Evolutionary conservation across 92 coral and sea anemone species (phyloP), one percentile per base, ranked within the genome.

Genomic region (Scolanthus callimorphus): DNA sequence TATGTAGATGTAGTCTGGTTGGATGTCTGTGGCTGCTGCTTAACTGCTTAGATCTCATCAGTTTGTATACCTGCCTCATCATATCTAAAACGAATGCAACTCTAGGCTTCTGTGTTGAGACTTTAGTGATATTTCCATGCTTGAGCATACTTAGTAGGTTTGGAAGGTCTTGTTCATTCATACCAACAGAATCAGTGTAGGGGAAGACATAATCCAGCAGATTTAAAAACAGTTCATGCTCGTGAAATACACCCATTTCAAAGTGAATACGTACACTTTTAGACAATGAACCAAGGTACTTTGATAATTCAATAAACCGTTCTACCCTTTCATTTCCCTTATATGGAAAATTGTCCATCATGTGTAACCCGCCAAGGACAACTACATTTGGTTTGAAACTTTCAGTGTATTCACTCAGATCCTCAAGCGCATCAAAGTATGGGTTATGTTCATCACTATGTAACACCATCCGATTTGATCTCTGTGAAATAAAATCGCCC

Each of bases 161-260:
- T 4, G 89, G 92, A n/a, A 92, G 81, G 31, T 92, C 98, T 58
- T 92, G 98, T 55, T 92, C 98, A 73, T 92, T 92, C 74, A 92
- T 75, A 1, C 98, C 98, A 51, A 92, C 45, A 17, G 96, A 88
- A 55, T 86, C 77, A 2, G 80, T 77, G 11, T 89, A 83, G 10
- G 96, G 98, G 57, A 92, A 67, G 41, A 92, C 62, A 59, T 88
- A 69, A 47, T 77, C 73, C 49, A 92, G 46, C 44, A 92, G 72
- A 25, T 82, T 89, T 23, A 51, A 67, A 81, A 92, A 83, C 37
- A 84, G 69, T 11, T 75, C 62, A 61, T 85, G 88, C 63, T 84
- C 85, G 29, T 85, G 96, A 65, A 92, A 89, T 3, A 87, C 87
- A 13, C 86, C 98, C 84, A 92, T 90, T 50, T 92, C 98, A 85